Evolutionary conservation across 2,797 vertebrate genomes (phyloP).

Genomic region (Anas flavirostris): DNA sequence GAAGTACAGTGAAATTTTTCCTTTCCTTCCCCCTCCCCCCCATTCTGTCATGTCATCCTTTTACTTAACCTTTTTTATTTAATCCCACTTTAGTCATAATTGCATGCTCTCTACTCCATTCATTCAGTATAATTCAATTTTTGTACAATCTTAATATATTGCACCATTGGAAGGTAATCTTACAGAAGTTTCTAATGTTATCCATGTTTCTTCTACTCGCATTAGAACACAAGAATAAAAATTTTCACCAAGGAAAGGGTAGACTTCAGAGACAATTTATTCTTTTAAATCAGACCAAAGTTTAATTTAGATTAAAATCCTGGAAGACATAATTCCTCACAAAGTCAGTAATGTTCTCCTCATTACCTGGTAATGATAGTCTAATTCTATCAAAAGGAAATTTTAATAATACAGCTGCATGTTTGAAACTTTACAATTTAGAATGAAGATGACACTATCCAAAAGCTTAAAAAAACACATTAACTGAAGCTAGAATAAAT

Average conservation of each 20-base stretch:
- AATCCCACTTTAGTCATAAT: slow-evolving; percentile 45
- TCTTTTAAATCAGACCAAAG: slow-evolving; percentile 69
- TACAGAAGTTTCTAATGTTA: slow-evolving; percentile 43
- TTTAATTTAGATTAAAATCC: slow-evolving; percentile 77
- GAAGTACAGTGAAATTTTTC: neutral
- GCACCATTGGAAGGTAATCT: slow-evolving; percentile 27
- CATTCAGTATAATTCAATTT: slow-evolving; percentile 40
- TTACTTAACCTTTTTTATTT: slow-evolving; percentile 58
- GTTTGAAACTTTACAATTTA: slow-evolving; percentile 69
- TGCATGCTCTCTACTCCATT: slow-evolving; percentile 6
- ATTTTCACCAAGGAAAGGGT: slow-evolving; percentile 60
- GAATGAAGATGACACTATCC: slow-evolving; percentile 58
- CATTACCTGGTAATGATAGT: slow-evolving; percentile 74
- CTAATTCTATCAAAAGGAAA: slow-evolving; percentile 74
- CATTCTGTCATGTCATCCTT: neutral
- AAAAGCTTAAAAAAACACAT: slow-evolving; percentile 71
- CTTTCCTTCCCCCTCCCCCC: neutral
- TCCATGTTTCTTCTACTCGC: slow-evolving; percentile 5
- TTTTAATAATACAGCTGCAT: slow-evolving; percentile 70
- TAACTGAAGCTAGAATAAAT: slow-evolving; percentile 64
- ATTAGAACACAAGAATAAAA: slow-evolving; percentile 54
- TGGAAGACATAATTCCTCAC: slow-evolving; percentile 69
- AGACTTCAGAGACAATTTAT: slow-evolving; percentile 69
- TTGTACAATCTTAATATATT: slow-evolving; percentile 35
- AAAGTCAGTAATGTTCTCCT: slow-evolving; percentile 70